Evolutionary conservation across 2,888 invertebrate species (phyloP), one percentile per base, ranked within the genome.

Genomic region (Alloplasta piceator): DNA sequence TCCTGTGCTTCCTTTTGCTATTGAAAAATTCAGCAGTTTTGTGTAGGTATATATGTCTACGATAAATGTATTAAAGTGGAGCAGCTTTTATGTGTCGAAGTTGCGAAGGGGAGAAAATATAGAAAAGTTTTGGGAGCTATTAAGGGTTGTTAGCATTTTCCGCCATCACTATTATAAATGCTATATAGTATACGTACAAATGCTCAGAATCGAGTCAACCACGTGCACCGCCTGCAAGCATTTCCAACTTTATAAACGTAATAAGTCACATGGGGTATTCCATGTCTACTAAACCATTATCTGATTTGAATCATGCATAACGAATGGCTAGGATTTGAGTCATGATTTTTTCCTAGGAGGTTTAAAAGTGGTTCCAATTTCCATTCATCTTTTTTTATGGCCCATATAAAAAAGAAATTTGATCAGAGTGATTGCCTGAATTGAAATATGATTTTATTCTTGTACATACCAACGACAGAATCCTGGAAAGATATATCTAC

Each of bases 71-170:
- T 64, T 41, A 63, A 68, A 43, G 16, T 77, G 60, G 71, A 58
- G 64, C 56, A 56, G 10, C 26, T 68, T 43, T 46, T 48, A 43
- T 50, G 56, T 14, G 16, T 48, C 41, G 26, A 48, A 55, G 26
- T 50, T 46, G 39, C 5, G 48, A 16, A 43, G 58, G 50, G 48
- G 12, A 36, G 46, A 14, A 26, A 39, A 41, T 41, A 71, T 14
- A 10, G 50, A 12, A 63, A 72, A 78, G 39, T 78, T 78, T 67
- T 14, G 52, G 55, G 10, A 67, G 67, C 52, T 55, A 26, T 26
- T 26, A 26, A 6, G 55, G 43, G 43, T 52, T 41, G 43, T 60
- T 46, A 46, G 16, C 55, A 73, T 46, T 56, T 61, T 41, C 52
- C 48, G 48, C 10, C 16, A 39, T 60, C 38, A 38, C 48, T 48